Base-by-base conservation (phyloP, 2,888 invertebrate genomes). In the Drosophila ustulata region DNA sequence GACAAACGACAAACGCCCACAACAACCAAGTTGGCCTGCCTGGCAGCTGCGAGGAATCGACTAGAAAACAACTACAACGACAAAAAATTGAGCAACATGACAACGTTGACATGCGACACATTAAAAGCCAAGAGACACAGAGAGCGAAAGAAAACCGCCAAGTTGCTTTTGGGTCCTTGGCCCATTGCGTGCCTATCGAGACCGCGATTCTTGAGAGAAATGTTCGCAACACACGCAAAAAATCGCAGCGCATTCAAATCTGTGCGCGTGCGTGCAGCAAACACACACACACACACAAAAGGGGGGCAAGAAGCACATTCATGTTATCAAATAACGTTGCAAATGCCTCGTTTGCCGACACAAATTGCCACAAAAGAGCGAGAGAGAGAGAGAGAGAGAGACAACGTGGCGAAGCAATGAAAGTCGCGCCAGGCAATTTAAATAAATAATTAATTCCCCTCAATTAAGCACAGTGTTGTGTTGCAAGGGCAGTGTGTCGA, bases 391-490 rank as follows among this genome's bases (percentile, higher is more conserved):
- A 30, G 9, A 28, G 52, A 9, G 3, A 13, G 8, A 9, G 18
- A 11, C 26, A 39, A 39, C 39, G 39, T 39, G 39, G 39, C 39
- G 13, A 34, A 45, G 43, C 55, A 56, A 52, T 63, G 66, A 78
- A 67, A 79, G 70, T 68, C 80, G 83, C 82, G 77, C 70, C 86
- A 79, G 82, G 84, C 89, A 89, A 91, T 91, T 90, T 90, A 91
- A 91, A 91, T 91, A 90, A 91, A 91, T 91, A 91, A 91, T 91
- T 91, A 90, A 91, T 91, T 90, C 88, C 78, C 87, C 82, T 78
- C 90, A 91, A 91, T 91, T 91, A 91, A 89, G 82, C 84, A 41
- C 61, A 69, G 43, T 41, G 39, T 32, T 32, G 43, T 41, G 39
- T 32, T 32, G 80, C 85, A 80, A 89, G 89, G 83, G 83, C 80